Percentiles rank a stretch among this genome's conserved stretches.
Conservation (phyloP, 2,113 vertebrate species). For the Steatornis caripensis region DNA sequence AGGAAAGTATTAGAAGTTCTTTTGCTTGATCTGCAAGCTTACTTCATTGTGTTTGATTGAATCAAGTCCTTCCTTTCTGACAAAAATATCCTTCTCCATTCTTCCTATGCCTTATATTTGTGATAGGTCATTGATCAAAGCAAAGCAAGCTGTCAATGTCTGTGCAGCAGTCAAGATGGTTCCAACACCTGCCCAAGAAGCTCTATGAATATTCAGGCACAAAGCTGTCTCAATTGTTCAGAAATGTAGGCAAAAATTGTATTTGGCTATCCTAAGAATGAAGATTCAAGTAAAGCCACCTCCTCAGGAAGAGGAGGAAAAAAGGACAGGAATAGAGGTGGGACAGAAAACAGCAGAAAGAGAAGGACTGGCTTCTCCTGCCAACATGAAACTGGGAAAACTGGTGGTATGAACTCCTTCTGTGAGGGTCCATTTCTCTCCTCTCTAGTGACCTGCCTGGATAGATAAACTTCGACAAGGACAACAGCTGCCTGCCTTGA, state of each 20-base stretch:
- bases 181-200: background rate
- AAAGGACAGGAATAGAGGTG: background rate
- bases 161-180: background rate
- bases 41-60: background rate
- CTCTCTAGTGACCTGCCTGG: background rate
- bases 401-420: background rate
- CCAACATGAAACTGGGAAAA: background rate
- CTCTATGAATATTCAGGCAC: background rate
- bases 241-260: background rate
- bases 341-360: background rate
- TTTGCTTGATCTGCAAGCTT: background rate
- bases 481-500: background rate
- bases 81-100: background rate
- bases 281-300: background rate
- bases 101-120: background rate
- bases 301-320: background rate
- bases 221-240: background rate
- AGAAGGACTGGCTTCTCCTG: background rate
- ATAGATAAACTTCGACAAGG: background rate
- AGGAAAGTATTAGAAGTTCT: background rate
- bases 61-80: background rate
- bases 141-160: background rate
- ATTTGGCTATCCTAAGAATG: background rate
- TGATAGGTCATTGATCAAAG: conserved; percentile 25
- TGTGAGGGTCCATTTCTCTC: background rate